Base-by-base conservation (phyloP, 2,888 invertebrate species). In the Philereme transversata region DNA sequence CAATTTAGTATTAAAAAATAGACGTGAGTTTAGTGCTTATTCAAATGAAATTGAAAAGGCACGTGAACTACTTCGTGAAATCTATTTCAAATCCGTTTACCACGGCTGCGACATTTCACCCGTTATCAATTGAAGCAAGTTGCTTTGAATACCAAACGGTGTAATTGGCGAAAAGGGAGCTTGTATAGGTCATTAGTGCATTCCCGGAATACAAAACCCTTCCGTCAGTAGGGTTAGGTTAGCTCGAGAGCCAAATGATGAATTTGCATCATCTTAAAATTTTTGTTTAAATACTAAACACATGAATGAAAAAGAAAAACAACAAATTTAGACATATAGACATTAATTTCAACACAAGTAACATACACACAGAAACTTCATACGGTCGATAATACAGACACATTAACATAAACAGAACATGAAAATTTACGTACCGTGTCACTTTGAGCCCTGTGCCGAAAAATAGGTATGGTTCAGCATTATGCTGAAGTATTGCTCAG, bases 111-210 rank as follows among this genome's bases (percentile, higher is more conserved):
- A 45, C 46, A 46, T 49, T 45, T 41, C 36, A 11, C 51, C 50
- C 46, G 60, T 55, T 60, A 51, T 57, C 36, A 35, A 48, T 58
- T 51, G 51, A 51, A 58, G 57, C 44, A 40, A 51, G 53, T 8
- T 33, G 44, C 38, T 51, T 54, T 62, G 58, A 64, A 65, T 65
- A 60, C 50, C 47, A 58, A 65, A 65, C 45, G 40, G 38, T 9
- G 46, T 58, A 62, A 67, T 65, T 62, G 57, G 47, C 44, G 60
- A 59, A 53, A 41, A n/a, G 58, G 44, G 22, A 49, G 43, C 34
- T 60, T 58, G 49, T 56, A 60, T 56, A 54, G 51, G 38, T 63
- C 63, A 65, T 67, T 62, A 62, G 64, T 56, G 54, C 41, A 58
- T 38, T 51, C 56, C 46, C 35, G 34, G 51, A 61, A 58, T 58